Percentiles rank a stretch among this genome's conserved stretches.
Conservation (phyloP, 2,797 vertebrate species). For the Prunella strophiata region DNA sequence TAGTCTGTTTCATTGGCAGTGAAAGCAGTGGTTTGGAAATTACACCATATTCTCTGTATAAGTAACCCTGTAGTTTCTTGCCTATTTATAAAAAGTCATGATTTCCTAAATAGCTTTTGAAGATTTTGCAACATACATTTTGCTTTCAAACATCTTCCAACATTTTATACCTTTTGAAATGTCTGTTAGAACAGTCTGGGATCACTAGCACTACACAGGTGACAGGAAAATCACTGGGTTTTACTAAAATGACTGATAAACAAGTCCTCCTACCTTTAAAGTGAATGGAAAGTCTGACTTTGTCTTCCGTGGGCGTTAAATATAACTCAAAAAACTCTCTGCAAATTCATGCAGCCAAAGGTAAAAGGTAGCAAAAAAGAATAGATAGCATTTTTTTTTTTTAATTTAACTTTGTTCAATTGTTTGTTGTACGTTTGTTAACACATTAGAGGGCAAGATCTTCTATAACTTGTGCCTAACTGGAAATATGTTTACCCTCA, state of each 20-base stretch:
- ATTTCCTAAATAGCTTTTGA: not conserved
- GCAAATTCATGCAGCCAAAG: not conserved
- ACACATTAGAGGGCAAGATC: not conserved
- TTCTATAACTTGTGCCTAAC: not conserved
- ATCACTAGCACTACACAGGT: not conserved
- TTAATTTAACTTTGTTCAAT: too few relatives aligned
- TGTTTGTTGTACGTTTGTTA: not conserved
- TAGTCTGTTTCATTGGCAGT: not conserved
- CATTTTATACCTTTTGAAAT: not conserved
- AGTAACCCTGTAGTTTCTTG: not conserved
- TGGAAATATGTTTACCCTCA: not conserved
- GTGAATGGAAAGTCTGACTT: constrained; percentile 28
- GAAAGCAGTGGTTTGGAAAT: constrained; percentile 25
- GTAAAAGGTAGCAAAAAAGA: not conserved
- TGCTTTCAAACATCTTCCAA: not conserved
- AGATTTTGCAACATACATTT: not conserved
- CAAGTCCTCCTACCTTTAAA: constrained; percentile 44
- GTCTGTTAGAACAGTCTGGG: not conserved
- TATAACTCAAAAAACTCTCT: not conserved
- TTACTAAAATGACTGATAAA: constrained; percentile 40
- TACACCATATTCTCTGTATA: not conserved
- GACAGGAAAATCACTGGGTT: constrained; percentile 31
- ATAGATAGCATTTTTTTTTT: not conserved
- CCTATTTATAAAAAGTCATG: not conserved
- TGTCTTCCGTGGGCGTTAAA: not conserved